A percentile compares a stretch with the other conserved stretches of the same genome.
Evolutionary conservation across 2,113 vertebrate species (phyloP).

Genomic region (sheep (Ovis aries)): ARS-UI_Ramb_v3.0 NC_056070.1:30922001-30922500

Average conservation of each 20-base stretch:
- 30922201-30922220: accelerated
- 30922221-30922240: background rate
- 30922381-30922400: background rate
- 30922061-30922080: background rate
- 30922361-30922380: background rate
- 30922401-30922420: background rate
- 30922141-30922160: background rate
- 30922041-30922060: background rate
- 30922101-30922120: background rate
- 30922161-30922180: background rate
- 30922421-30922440: background rate
- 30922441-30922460: background rate
- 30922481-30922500: background rate
- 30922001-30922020: background rate
- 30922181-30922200: background rate
- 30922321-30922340: background rate
- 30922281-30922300: background rate
- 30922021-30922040: background rate
- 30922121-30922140: background rate
- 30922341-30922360: background rate
- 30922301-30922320: background rate
- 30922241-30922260: background rate
- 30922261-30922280: background rate
- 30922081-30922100: background rate
- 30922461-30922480: background rate